Evolutionary conservation across 2,113 vertebrate genomes (phyloP), one percentile per base, ranked within the genome.

Genomic region (Ploceus nigricollis): DNA sequence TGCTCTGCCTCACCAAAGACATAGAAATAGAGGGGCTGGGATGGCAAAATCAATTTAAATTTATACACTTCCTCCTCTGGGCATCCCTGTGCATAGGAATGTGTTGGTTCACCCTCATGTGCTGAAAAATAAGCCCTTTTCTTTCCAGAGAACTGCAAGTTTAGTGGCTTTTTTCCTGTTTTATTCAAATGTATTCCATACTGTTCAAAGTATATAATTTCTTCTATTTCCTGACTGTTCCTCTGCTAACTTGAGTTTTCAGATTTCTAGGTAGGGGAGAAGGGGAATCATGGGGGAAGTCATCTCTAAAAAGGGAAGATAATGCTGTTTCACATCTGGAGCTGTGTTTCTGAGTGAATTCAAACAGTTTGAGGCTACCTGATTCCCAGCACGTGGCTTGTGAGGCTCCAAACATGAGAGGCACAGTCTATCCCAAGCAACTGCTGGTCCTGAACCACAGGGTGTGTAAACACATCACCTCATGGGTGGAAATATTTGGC

Each of bases 401-500:
- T 28, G 73, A 57, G 54, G n/a, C 16, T 90, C 61, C 71, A 80
- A 40, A 60, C 58, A 75, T 64, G 56, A 93, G 51, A 93, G 64
- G 72, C 35, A 71, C 60, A 90, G 75, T 77, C 25, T 66, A 81
- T 73, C 82, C 93, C 56, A 31, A 37, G 71, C 48, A 88, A 24
- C 33, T 93, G 56, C 87, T 92, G 88, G 10, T 95, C 24, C 3
- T 81, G 71, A 63, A 54, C 93, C 87, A 80, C 93, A 92, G 92
- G 51, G 31, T 73, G 37, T 73, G 79, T 87, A 92, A 95, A 94
- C 90, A 95, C 64, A 71, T 94, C 79, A 71, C 76, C 79, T 75
- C 79, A 64, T 33, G 76, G 82, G 20, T 95, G 95, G 85, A 94
- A 93, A 86, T 83, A 37, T 68, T 95, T 96, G 90, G 58, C 64